phyloP scores from a whole-genome alignment of 1,140 invertebrate species.

The Melanaphis sacchari region DNA sequence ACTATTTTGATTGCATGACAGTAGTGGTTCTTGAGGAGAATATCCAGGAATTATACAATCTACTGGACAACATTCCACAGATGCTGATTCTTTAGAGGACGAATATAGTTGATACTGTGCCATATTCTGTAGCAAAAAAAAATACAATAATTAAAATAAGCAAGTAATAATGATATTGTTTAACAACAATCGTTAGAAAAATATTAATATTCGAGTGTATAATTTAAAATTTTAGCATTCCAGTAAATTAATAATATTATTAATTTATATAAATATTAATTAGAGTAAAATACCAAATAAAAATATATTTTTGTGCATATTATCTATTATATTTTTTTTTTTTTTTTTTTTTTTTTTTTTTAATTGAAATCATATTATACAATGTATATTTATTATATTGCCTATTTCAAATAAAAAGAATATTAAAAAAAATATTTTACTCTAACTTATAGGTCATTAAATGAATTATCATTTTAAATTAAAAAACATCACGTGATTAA shows the following conservation, averaged over 20 bases:
- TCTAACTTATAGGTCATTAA: not conserved
- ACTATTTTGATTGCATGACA: not conserved
- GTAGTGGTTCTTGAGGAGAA: not conserved
- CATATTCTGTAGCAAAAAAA: not conserved
- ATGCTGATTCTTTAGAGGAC: not conserved
- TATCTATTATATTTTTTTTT: not conserved
- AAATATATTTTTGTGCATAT: not conserved
- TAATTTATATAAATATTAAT: not conserved
- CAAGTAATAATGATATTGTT: not conserved
- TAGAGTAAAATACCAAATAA: not conserved
- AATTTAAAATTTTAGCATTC: too few relatives aligned
- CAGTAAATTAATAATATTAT: not conserved
- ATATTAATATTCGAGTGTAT: too few relatives aligned
- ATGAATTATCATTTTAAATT: not conserved
- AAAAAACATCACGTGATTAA: not conserved
- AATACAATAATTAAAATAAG: not conserved
- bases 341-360: not conserved
- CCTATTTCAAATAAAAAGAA: not conserved
- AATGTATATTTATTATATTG: not conserved
- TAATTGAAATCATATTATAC: not conserved
- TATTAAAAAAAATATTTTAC: not conserved
- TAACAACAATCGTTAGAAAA: not conserved
- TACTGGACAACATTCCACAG: not conserved
- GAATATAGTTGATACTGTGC: constrained; percentile 5
- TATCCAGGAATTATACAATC: not conserved